These are phyloP conservation scores for Lithophane ornitopus DNA, from an alignment of 2,888 invertebrate species.

Conservation along the genomic window DNA sequence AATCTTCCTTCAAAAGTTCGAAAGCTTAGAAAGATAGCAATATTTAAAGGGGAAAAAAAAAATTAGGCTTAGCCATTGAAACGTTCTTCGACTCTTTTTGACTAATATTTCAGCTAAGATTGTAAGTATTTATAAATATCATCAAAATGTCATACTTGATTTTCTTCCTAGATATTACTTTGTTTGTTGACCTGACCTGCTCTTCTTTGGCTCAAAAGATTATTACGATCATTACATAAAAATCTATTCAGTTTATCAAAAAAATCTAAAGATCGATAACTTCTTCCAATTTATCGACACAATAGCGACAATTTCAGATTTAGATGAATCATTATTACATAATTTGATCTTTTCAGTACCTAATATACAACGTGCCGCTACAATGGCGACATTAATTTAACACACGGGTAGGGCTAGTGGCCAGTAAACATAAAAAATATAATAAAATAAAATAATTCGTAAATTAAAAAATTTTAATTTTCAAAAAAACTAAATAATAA, in stretches of 20 bases:
- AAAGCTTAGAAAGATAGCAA: not conserved
- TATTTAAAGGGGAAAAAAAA: not conserved
- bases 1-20: not conserved
- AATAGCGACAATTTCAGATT: slow-evolving; percentile 25
- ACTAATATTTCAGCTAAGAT: not conserved
- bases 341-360: not conserved
- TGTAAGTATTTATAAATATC: not conserved
- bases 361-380: too few relatives aligned
- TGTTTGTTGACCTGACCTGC: slow-evolving; percentile 13
- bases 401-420: too few relatives aligned
- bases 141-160: not conserved
- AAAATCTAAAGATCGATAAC: slow-evolving; percentile 6
- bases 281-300: slow-evolving; percentile 21
- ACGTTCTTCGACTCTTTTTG: not conserved
- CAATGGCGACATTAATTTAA: too few relatives aligned
- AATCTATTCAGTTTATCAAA: not conserved
- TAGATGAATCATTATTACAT: slow-evolving; percentile 16
- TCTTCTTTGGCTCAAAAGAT: slow-evolving; percentile 7
- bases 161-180: slow-evolving; percentile 21
- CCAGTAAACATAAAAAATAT: too few relatives aligned
- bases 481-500: too few relatives aligned
- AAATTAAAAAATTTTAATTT: too few relatives aligned
- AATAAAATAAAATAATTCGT: too few relatives aligned
- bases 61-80: not conserved
- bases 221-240: slow-evolving; percentile 28